Base-by-base conservation (phyloP, 2,888 invertebrate genomes). In the Patella pellucida region DNA sequence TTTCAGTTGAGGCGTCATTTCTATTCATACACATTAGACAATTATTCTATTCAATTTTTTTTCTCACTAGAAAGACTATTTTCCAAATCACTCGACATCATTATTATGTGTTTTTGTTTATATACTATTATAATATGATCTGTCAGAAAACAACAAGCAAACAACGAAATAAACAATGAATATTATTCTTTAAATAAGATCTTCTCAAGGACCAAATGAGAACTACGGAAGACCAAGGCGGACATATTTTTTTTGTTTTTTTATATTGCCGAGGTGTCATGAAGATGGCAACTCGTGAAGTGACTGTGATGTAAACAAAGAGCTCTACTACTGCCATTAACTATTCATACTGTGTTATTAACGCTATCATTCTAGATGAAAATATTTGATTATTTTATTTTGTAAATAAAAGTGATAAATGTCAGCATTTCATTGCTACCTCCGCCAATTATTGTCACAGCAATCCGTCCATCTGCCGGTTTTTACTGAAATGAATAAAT, bases 1-100 rank as follows among this genome's bases (percentile, higher is more conserved):
- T 92, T 97, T 96, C 91, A 83, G 83, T 69, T 85, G 76, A 77
- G 72, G 71, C 50, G 52, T 16, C 56, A 74, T 23, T 41, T 62
- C 12, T 23, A 12, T 62, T 14, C 23, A 23, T 23, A 62, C 23
- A 23, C 62, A 62, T 62, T 62, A 62, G 62, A 62, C 62, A 62
- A 62, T 62, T 62, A 15, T 12, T 41, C 41, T 41, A 23, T 62
- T 62, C 62, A 62, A 62, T 62, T 62, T 23, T 62, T 51, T 50
- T 69, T 31, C 31, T 41, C 69, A 69, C 23, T 71, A 71, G 52
- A 71, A 71, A 71, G n/a, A 52, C 7, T 71, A 41, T 23, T 71
- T 52, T 71, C 23, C 19, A 69, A 52, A 52, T 71, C 23, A 52
- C 50, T 23, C 41, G 41, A 41, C 41, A 41, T 41, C 41, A 41